Conservation (phyloP, 2,113 vertebrate genomes). For the Sylvia atricapilla region DNA sequence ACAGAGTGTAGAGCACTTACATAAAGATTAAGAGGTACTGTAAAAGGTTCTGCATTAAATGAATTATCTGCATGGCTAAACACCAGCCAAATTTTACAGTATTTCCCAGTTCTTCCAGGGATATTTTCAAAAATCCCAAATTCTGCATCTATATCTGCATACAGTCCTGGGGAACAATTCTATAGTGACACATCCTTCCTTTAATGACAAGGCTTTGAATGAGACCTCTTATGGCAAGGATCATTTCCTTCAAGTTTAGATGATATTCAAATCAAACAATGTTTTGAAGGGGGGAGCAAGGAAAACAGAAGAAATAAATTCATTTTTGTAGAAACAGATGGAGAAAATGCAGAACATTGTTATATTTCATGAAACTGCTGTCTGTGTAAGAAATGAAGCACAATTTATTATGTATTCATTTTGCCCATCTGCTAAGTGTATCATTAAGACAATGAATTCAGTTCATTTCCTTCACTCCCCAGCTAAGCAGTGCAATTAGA, state of each 20-base stretch:
- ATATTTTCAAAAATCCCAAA: neutral
- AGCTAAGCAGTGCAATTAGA: conserved; percentile 39
- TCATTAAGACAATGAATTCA: conserved; percentile 65
- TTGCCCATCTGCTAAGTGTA: conserved; percentile 66
- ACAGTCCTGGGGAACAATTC: neutral
- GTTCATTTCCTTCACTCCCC: conserved; percentile 39
- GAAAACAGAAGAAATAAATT: conserved; percentile 43
- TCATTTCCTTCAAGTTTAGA: neutral
- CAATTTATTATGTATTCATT: conserved; percentile 7
- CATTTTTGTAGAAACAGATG: conserved; percentile 66
- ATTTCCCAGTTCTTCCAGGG: neutral
- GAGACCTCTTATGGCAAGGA: neutral
- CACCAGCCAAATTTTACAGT: neutral
- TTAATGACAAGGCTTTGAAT: neutral
- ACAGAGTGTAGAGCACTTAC: neutral
- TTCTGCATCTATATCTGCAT: neutral
- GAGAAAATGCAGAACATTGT: conserved; percentile 56
- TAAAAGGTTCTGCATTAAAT: neutral
- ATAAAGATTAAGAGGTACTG: neutral
- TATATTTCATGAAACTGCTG: conserved; percentile 55
- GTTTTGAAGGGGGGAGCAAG: neutral
- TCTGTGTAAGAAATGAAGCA: conserved; percentile 61
- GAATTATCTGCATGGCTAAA: neutral
- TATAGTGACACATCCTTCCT: neutral
- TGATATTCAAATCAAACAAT: conserved; percentile 21